Evolutionary conservation across 2,888 invertebrate genomes (phyloP), one percentile per base, ranked within the genome.

Genomic region (Drosophila lacicola): DNA sequence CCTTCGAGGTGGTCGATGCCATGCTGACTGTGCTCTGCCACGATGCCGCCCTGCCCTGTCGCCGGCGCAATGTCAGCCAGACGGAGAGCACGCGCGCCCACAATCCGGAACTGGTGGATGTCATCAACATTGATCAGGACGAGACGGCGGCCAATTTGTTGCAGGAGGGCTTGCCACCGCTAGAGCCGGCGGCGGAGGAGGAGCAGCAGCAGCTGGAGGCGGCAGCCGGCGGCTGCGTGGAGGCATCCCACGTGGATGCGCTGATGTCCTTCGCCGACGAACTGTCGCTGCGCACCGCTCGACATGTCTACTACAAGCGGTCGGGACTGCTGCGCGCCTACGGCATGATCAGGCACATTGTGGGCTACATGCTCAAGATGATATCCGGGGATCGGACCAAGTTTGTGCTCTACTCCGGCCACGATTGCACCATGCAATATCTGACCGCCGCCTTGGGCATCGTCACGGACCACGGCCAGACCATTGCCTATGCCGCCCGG

Each of bases 391-490:
- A 94, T 65, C 95, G 94, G 65, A 96, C 96, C 0, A 96, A 95
- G 84, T 94, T 97, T 62, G 95, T 96, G 0, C 88, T 97, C 0
- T 97, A 96, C 90, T 98, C 98, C 0, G 98, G 98, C 0, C 98
- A 98, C 86, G 98, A 98, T 91, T 96, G 96, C 88, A 98, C 98
- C 0, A 90, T 98, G 39, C 96, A 97, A 85, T 96, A 97, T 74
- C 92, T 98, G 39, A 95, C 96, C 2, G 93, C 96, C 2, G 96
- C 97, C 0, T 91, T 98, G 50, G 98, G 98, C 0, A 93, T 95
- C 74, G 80, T 54, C 2, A 76, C 47, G 8, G 58, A 77, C 33
- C 90, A 91, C 0, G 91, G 91, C 3, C 88, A 88, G 36, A 94
- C 95, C 71, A 95, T 98, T 47, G 95, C 96, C 21, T 99, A 98